Percentiles rank a stretch among this genome's conserved stretches.
phyloP scores from a whole-genome alignment of 1,140 invertebrate species.

The Sitobion miscanthi region DNA sequence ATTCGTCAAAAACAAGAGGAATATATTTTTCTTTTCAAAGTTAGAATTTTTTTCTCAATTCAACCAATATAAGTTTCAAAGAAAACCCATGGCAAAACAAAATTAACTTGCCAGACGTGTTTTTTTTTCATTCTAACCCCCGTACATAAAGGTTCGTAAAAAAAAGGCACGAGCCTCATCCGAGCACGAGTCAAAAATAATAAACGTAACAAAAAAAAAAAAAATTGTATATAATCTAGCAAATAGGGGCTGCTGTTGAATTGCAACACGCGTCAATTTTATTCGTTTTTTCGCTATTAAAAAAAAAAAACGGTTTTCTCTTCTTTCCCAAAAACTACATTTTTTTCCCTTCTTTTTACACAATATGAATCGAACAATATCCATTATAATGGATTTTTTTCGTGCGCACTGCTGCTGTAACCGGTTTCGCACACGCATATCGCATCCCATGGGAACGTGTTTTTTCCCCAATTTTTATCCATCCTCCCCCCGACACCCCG shows the following conservation, averaged over 20 bases:
- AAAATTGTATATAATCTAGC: slow-evolving; percentile 22
- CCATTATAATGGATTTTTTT: slow-evolving; percentile 55
- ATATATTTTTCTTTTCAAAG: neutral
- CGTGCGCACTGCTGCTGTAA: neutral
- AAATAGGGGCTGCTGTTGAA: slow-evolving; percentile 21
- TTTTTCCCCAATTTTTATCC: slow-evolving; percentile 49
- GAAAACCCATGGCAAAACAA: slow-evolving; percentile 1
- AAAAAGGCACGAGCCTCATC: slow-evolving; percentile 46
- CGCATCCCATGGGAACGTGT: slow-evolving; percentile 52
- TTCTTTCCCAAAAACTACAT: neutral
- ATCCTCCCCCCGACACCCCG: neutral
- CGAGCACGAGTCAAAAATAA: slow-evolving; percentile 52
- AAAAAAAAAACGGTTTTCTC: slow-evolving; percentile 50
- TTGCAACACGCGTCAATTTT: slow-evolving; percentile 53
- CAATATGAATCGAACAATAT: slow-evolving; percentile 42
- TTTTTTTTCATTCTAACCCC: slow-evolving; percentile 32
- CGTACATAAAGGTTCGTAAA: neutral
- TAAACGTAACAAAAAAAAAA: slow-evolving; percentile 37
- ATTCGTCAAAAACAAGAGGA: slow-evolving; percentile 30
- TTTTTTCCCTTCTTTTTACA: slow-evolving; percentile 45
- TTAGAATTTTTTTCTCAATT: slow-evolving; percentile 11
- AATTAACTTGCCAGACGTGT: neutral
- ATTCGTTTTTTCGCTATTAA: slow-evolving; percentile 17
- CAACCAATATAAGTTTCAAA: neutral
- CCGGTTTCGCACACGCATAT: slow-evolving; percentile 48